These are phyloP conservation scores for Bos indicus DNA, from an alignment of 2,113 vertebrate genomes.

Conservation along the genomic window DNA sequence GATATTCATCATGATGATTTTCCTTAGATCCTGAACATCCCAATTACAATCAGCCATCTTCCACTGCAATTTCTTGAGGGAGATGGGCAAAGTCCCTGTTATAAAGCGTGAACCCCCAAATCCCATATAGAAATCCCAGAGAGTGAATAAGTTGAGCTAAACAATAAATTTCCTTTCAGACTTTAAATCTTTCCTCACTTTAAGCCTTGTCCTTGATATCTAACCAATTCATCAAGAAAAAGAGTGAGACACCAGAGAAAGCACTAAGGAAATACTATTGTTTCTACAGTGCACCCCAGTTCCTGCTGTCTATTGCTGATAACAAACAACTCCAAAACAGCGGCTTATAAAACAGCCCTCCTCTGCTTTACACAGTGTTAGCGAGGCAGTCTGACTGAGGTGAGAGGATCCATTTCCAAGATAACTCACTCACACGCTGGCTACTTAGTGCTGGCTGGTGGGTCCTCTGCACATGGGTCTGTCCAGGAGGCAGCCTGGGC, in stretches of 20 bases:
- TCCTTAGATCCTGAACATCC: neutral
- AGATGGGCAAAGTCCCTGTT: neutral
- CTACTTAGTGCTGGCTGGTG: neutral
- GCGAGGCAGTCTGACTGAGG: neutral
- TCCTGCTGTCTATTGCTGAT: neutral
- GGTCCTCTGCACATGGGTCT: neutral
- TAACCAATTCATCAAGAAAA: neutral
- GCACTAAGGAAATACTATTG: neutral
- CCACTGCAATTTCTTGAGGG: neutral
- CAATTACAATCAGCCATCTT: neutral
- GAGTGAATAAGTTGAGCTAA: neutral
- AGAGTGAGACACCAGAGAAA: neutral
- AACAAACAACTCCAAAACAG: neutral
- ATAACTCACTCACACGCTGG: neutral
- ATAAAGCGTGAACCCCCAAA: neutral
- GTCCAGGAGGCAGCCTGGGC: neutral
- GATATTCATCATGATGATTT: neutral
- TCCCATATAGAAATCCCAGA: neutral
- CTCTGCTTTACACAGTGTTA: neutral
- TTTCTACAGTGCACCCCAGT: neutral
- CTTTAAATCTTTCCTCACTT: neutral
- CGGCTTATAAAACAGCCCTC: neutral
- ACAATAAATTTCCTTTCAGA: neutral
- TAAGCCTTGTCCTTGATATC: neutral
- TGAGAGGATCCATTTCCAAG: neutral